Base-by-base conservation (phyloP, 2,797 vertebrate species). In the Sciaenops ocellatus region DNA sequence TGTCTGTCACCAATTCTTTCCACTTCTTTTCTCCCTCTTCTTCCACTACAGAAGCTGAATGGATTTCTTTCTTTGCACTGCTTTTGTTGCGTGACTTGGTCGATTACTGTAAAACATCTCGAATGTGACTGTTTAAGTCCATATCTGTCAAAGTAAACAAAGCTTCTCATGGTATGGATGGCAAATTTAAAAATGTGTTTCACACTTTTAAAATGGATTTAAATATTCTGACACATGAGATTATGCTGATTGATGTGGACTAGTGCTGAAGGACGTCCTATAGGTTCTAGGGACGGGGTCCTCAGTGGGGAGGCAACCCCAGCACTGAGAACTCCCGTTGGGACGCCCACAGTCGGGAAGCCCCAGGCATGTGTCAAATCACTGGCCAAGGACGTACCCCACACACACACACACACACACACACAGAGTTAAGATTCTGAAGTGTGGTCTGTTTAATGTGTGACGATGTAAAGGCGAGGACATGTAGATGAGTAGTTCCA, bases 361-460 rank as follows among this genome's bases (percentile, higher is more conserved):
- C 90, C 89, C 47, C 83, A 85, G 93, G 90, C 90, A 62, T 70
- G 83, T 86, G 90, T 88, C 75, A 74, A 83, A 68, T 81, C 74
- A 63, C 30, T n/a, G 54, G 79, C 65, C 88, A 90, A 93, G 88
- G 91, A 82, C 81, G 2, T 6, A 51, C 48, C 18, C 28, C 48
- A 64, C 34, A 20, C 71, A 69, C 79, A 28, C 51, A 62, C 54
- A n/a, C 3, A 8, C 48, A 66, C 28, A 18, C 70, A 69, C 79
- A 28, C 51, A 63, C 54, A n/a, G 46, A 66, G 26, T 69, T 66
- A 17, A 56, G 57, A 70, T 70, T 80, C 52, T 75, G 62, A 83
- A 83, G 87, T 60, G 76, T 76, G 81, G 63, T 69, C 20, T 51
- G 80, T 72, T 78, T 80, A 85, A 87, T 73, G 86, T 80, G 85